A percentile compares a stretch with the other conserved stretches of the same genome.
Conservation (phyloP, 2,888 invertebrate genomes). For the Andrena praecox region DNA sequence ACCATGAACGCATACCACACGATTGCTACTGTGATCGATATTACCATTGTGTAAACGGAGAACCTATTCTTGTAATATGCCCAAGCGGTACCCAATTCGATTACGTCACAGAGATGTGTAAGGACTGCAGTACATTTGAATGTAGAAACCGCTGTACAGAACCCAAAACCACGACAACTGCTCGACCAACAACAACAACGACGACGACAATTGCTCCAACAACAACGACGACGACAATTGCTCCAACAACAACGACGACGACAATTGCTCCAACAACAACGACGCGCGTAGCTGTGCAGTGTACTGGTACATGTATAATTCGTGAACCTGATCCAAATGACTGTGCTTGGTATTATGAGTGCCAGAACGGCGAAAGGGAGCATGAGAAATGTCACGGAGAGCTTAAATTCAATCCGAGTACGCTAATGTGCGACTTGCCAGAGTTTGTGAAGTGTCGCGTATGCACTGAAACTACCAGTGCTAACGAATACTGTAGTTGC, state of each 20-base stretch:
- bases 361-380: conserved; percentile 57
- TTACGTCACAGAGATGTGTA: not conserved
- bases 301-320: not conserved
- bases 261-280: not conserved
- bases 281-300: not conserved
- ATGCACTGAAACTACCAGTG: not conserved
- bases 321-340: conserved; percentile 52
- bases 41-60: conserved; percentile 64
- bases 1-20: conserved; percentile 51
- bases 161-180: not conserved
- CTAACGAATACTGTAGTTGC: not conserved
- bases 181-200: not conserved
- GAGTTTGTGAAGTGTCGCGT: conserved; percentile 34
- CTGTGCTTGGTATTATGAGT: conserved; percentile 70
- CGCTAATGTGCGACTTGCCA: conserved; percentile 20
- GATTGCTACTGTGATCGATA: conserved; percentile 66
- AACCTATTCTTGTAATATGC: conserved; percentile 46
- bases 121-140: too few relatives aligned
- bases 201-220: too few relatives aligned
- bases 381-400: conserved; percentile 56
- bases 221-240: not conserved
- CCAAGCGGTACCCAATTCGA: conserved; percentile 54
- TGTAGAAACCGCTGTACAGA: too few relatives aligned
- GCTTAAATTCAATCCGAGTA: conserved; percentile 57
- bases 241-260: not conserved